A percentile compares a stretch with the other conserved stretches of the same genome.
Conservation (phyloP, 2,113 vertebrate genomes). For the Pipa parva region DNA sequence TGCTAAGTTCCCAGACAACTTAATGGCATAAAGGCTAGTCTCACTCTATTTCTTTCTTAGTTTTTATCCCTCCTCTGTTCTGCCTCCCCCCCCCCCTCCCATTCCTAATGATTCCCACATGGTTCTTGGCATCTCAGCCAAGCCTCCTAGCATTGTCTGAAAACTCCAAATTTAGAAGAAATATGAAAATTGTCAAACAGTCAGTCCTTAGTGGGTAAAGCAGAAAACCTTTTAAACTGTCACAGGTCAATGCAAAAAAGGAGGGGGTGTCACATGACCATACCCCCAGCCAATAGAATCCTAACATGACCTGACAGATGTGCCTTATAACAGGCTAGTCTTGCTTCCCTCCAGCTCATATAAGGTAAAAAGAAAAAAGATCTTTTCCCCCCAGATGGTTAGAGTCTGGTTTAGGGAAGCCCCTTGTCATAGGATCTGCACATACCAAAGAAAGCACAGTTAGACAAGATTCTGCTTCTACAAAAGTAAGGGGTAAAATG, state of each 20-base stretch:
- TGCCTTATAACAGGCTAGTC: constrained; percentile 60
- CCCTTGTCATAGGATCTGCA: constrained; percentile 11
- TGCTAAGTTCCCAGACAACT: constrained; percentile 68
- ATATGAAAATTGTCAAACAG: constrained; percentile 89
- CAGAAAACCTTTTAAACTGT: constrained; percentile 61
- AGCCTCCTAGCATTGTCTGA: constrained; percentile 79
- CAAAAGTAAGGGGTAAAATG: constrained; percentile 57
- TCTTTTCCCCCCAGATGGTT: constrained; percentile 38
- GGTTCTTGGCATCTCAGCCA: constrained; percentile 70
- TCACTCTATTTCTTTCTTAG: constrained; percentile 39
- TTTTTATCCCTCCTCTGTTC: constrained; percentile 45
- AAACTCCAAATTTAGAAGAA: constrained; percentile 99
- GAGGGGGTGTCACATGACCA: constrained; percentile 58
- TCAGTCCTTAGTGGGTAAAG: constrained; percentile 83
- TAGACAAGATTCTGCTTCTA: constrained; percentile 37
- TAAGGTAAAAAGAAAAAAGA: constrained; percentile 81
- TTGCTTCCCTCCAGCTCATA: constrained; percentile 77
- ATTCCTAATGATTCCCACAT: constrained; percentile 84
- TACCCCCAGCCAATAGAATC: constrained; percentile 68
- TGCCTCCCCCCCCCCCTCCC: constrained; percentile 52
- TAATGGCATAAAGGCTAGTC: constrained; percentile 48
- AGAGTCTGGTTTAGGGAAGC: constrained; percentile 25
- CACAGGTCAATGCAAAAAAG: constrained; percentile 64
- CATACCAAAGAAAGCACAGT: not conserved
- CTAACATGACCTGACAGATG: constrained; percentile 59